Evolutionary conservation across 2,797 vertebrate genomes (phyloP).

Genomic region (Adrianichthys oophorus): DNA sequence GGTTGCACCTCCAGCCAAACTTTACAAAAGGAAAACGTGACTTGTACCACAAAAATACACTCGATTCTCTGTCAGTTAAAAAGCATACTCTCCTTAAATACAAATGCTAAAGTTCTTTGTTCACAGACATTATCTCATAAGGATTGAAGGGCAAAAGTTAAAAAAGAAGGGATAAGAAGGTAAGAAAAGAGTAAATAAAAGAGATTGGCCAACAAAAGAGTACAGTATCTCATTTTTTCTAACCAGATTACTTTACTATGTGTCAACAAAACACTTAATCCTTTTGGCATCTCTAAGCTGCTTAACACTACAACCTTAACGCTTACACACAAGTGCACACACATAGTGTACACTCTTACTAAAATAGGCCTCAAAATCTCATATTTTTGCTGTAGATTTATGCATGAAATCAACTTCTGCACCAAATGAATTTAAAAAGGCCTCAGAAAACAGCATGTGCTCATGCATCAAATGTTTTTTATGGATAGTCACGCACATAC

Average conservation of each 20-base stretch:
- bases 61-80: too few relatives aligned
- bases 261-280: conserved; percentile 71
- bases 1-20: too few relatives aligned
- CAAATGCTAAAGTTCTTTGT: too few relatives aligned
- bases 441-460: not conserved
- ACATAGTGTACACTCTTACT: not conserved
- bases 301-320: conserved; percentile 64
- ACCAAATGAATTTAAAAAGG: not conserved
- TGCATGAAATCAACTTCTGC: not conserved
- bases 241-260: conserved; percentile 65
- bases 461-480: too few relatives aligned
- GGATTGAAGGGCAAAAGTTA: not conserved
- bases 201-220: conserved; percentile 2
- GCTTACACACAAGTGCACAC: conserved; percentile 17
- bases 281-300: conserved; percentile 59
- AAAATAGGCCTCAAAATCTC: not conserved
- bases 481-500: not conserved
- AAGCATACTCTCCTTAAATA: too few relatives aligned
- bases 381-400: not conserved
- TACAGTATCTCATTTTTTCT: conserved; percentile 31
- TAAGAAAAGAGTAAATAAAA: not conserved
- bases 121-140: too few relatives aligned
- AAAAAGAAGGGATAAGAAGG: not conserved
- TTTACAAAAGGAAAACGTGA: too few relatives aligned
- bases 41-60: too few relatives aligned